Evolutionary conservation across 2,888 invertebrate genomes (phyloP), one percentile per base, ranked within the genome.

Genomic region (Shargacucullia verbasci): DNA sequence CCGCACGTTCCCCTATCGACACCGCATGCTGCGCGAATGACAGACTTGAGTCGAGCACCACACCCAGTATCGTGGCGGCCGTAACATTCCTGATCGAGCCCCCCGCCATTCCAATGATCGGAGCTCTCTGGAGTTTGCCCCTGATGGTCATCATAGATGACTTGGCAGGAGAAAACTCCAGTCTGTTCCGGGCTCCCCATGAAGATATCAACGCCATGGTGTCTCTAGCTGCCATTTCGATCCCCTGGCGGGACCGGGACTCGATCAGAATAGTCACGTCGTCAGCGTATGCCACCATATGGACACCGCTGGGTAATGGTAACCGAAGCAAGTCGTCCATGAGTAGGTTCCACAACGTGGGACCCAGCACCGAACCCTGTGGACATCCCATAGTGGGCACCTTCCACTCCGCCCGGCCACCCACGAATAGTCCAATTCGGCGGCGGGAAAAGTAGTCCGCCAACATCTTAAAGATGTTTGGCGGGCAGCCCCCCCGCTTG

Each of bases 381-480:
- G 78, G 73, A n/a, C 73, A 76, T 0, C 77, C 74, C 73, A 75
- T 78, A 0, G 76, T 77, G 5, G 55, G 35, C 0, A 20, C 2
- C 43, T 73, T 74, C 70, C 70, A 68, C 3, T 38, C 34, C 0
- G 46, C 43, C 43, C 43, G 11, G 33, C 39, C 7, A 0, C 78
- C 71, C 1, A 70, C 61, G 2, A 63, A 61, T 0, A 80, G 38
- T 0, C 70, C 66, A 0, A 76, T 70, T 0, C 69, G 52, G 0
- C 78, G 56, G 11, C 49, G 37, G 0, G 39, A 12, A 40, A 82
- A 81, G 27, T 82, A 83, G 40, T 41, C 45, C 25, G 14, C 47
- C 44, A 83, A 1, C 53, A 80, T 69, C 20, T 49, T 5, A 25
- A 69, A 79, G n/a, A 83, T 56, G 60, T 82, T 74, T 0, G 62